Evolutionary conservation across 64 coral and sea anemone species (phyloP).

Genomic region (Montipora capricornis): DNA sequence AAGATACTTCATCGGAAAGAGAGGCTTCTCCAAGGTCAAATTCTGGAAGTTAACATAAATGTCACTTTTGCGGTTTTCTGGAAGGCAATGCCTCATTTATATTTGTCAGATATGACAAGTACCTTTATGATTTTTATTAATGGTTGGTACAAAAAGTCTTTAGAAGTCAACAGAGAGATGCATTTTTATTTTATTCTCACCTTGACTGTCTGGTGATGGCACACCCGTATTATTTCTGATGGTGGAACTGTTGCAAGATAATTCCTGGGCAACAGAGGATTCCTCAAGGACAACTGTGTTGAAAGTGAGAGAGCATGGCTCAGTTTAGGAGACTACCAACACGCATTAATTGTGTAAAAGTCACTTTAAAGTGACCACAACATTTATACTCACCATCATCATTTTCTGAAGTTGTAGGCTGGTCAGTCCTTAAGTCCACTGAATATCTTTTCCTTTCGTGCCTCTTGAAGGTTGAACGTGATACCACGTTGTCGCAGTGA

Average conservation of each 20-base stretch:
- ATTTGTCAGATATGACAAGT: neutral
- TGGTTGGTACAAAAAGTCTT: neutral
- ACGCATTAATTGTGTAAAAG: constrained; percentile 17
- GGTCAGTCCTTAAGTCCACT: neutral
- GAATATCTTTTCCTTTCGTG: constrained; percentile 34
- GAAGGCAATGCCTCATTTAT: neutral
- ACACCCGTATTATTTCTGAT: constrained; percentile 7
- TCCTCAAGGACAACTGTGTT: constrained; percentile 23
- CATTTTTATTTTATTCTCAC: constrained; percentile 30
- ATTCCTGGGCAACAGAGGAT: constrained; percentile 27
- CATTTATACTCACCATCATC: neutral
- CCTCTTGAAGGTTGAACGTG: constrained; percentile 24
- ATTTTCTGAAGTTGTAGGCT: neutral
- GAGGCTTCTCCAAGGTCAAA: neutral
- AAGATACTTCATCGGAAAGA: constrained; percentile 10
- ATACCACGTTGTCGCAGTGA: constrained; percentile 25
- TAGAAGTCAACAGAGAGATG: neutral
- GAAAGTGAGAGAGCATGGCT: neutral
- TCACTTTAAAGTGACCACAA: constrained; percentile 1
- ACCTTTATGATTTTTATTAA: neutral
- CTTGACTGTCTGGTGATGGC: constrained; percentile 8
- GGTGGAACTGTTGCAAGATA: constrained; percentile 16
- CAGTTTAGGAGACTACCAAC: constrained; percentile 10
- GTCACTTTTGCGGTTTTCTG: neutral
- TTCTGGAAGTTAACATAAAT: constrained; percentile 15